Evolutionary conservation across 2,888 invertebrate genomes (phyloP), one percentile per base, ranked within the genome.

Genomic region (Arge pagana): DNA sequence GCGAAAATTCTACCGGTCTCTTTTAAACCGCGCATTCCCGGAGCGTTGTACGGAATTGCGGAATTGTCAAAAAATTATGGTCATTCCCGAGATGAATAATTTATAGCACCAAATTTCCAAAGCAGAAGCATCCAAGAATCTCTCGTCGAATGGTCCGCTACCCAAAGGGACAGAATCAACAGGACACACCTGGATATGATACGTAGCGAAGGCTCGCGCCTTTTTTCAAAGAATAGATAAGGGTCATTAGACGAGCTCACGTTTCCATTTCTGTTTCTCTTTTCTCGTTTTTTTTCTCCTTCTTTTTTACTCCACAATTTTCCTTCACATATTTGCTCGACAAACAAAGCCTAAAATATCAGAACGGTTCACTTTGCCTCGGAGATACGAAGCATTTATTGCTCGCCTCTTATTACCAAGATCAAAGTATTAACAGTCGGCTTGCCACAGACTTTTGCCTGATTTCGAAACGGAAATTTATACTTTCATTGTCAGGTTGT

Each of bases 331-430:
- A 49, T 58, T 58, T 56, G 48, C 54, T 50, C 11, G 39, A 33
- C 54, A 58, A 41, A 56, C 40, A 58, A 48, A 53, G 54, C 56
- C 56, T 54, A 50, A 54, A 56, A 48, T 52, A 39, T 56, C 51
- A 31, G 53, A 52, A 49, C 24, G 35, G 54, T 56, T 50, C 49
- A 28, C 50, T 48, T 35, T 42, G 41, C 33, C 31, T 31, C 11
- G 23, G 31, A 45, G 43, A 33, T 45, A 33, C 18, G 33, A 45
- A 16, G 31, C 33, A 31, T 45, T 45, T 45, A 45, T 45, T 45
- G 16, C 33, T 19, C n/a, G 11, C 31, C 4, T 19, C 19, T 19
- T 42, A 30, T 42, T 42, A 31, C 31, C 19, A 13, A 43, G 26
- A 43, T 43, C 31, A 43, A 43, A 45, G 33, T 23, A 10, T 23